Evolutionary conservation across 2,113 vertebrate species (phyloP).

Genomic region (Chionodraco myersi): DNA sequence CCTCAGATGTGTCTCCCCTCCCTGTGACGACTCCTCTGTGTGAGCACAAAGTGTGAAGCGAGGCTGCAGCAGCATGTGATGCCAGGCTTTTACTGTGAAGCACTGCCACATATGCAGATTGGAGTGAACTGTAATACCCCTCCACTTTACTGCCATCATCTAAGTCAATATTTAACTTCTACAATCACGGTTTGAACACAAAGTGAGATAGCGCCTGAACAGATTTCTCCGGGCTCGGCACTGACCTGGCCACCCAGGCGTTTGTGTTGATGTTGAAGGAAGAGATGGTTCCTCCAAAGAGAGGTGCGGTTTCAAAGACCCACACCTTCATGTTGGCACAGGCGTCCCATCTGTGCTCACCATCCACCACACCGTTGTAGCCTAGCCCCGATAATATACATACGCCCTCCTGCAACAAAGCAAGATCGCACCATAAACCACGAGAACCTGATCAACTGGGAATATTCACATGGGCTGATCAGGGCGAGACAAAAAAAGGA

Average conservation of each 20-base stretch:
- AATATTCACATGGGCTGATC: not conserved
- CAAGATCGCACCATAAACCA: not conserved
- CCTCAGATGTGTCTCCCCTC: not conserved
- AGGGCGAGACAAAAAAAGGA: conserved; percentile 7
- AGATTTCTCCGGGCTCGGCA: conserved; percentile 15
- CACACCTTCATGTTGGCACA: conserved; percentile 98
- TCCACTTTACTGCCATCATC: conserved; percentile 16
- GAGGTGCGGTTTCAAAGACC: conserved; percentile 94
- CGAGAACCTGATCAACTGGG: conserved; percentile 21
- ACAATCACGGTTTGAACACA: not conserved
- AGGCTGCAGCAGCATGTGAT: not conserved
- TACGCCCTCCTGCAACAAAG: conserved; percentile 89
- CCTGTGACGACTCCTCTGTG: not conserved
- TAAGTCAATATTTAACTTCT: conserved; percentile 59
- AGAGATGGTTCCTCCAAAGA: conserved; percentile 93
- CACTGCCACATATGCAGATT: conserved; percentile 2
- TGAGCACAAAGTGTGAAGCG: not conserved
- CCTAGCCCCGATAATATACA: conserved; percentile 93
- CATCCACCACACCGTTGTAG: conserved; percentile 86
- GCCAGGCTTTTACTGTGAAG: not conserved
- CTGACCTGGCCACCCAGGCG: conserved; percentile 95
- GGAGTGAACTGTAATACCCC: conserved; percentile 18
- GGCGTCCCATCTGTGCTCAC: conserved; percentile 88
- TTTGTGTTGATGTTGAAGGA: conserved; percentile 99
- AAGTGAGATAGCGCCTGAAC: not conserved